phyloP scores from a whole-genome alignment of 2,113 vertebrate species.

The Salminus brasiliensis region DNA sequence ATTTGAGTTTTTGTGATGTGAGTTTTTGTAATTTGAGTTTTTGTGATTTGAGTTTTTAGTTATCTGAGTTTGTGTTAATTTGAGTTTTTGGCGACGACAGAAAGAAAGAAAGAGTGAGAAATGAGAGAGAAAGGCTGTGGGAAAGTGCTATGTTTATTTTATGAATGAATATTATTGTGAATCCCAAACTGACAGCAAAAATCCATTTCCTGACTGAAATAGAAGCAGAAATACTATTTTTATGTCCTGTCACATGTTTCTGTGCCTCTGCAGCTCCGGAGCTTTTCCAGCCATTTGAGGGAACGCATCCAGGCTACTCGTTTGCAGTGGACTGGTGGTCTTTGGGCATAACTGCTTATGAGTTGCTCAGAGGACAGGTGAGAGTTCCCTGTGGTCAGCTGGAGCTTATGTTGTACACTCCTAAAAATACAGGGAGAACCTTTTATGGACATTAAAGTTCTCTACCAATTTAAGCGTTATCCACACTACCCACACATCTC shows the following conservation, averaged over 20 bases:
- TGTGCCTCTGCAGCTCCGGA: slow-evolving; percentile 84
- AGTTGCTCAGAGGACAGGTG: slow-evolving; percentile 92
- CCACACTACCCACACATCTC: too few relatives aligned
- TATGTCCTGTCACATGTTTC: slow-evolving; percentile 10
- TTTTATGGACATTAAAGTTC: too few relatives aligned
- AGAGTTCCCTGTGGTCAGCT: not conserved
- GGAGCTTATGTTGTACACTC: not conserved
- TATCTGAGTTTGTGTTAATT: too few relatives aligned
- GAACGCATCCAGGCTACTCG: slow-evolving; percentile 84
- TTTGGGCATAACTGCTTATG: slow-evolving; percentile 89
- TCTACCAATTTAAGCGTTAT: too few relatives aligned
- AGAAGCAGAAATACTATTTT: slow-evolving; percentile 16
- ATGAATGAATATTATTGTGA: not conserved
- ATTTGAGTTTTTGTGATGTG: too few relatives aligned
- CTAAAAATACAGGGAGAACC: too few relatives aligned
- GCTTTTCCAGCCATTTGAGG: slow-evolving; percentile 84
- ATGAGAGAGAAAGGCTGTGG: not conserved
- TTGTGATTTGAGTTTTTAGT: not conserved
- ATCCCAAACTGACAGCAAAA: not conserved
- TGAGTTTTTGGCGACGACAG: not conserved
- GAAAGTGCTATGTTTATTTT: slow-evolving; percentile 33
- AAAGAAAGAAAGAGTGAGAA: slow-evolving; percentile 9
- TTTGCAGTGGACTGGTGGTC: slow-evolving; percentile 88
- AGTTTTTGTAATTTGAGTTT: too few relatives aligned
- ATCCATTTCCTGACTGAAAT: not conserved